Evolutionary conservation across 2,888 invertebrate species (phyloP).

Genomic region (Clostera curtula): DNA sequence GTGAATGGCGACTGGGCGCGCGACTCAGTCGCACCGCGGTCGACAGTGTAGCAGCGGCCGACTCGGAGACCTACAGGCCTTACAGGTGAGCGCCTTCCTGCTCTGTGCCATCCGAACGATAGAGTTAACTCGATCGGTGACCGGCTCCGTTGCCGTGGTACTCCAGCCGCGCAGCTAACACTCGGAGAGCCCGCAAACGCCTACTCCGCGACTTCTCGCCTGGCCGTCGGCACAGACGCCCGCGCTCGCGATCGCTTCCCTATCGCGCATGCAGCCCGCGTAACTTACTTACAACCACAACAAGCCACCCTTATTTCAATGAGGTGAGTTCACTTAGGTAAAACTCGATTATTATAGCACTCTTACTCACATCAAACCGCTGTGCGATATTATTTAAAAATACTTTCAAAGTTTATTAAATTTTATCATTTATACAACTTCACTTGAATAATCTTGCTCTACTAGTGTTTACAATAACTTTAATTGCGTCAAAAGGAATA

Average conservation of each 20-base stretch:
- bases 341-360: background rate
- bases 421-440: no score
- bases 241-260: constrained; percentile 23
- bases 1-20: constrained; percentile 46
- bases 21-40: constrained; percentile 57
- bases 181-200: constrained; percentile 19
- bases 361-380: background rate
- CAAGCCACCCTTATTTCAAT: constrained; percentile 33
- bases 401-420: background rate
- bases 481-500: no score
- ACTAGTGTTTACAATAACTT: no score
- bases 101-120: constrained; percentile 16
- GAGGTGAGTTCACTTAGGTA: constrained; percentile 36
- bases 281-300: constrained; percentile 29
- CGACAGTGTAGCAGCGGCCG: constrained; percentile 36
- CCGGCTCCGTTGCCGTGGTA: constrained; percentile 17
- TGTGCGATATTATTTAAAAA: constrained; percentile 1
- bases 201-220: constrained; percentile 21
- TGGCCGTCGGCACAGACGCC: constrained; percentile 26
- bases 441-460: no score
- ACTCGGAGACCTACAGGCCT: constrained; percentile 15
- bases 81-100: constrained; percentile 34
- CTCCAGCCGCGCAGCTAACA: constrained; percentile 22
- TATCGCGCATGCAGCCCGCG: constrained; percentile 27
- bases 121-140: constrained; percentile 6